Base-by-base conservation (phyloP, 2,888 invertebrate genomes). In the Heliothis peltigera region DNA sequence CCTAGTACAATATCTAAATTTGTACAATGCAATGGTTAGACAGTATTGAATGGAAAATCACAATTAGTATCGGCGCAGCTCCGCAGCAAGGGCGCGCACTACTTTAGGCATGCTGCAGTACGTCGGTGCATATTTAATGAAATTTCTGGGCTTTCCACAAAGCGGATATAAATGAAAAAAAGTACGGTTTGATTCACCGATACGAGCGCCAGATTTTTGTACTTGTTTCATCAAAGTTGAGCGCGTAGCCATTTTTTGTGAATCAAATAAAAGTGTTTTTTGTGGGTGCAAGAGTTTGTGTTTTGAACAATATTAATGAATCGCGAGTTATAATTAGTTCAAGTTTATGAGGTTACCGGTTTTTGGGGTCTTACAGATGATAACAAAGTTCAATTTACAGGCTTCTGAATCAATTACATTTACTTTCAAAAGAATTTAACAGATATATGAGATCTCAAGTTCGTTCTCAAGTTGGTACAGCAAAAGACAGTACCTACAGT, bases 61-160 rank as follows among this genome's bases (percentile, higher is more conserved):
- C 63, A 66, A 58, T 74, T 81, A 58, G 73, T 78, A 80, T 73
- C 64, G 79, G 71, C 79, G 64, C 80, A 80, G 73, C 79, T 70
- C 64, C 58, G 67, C n/a, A 60, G 71, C 71, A 75, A 76, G 75
- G 77, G 81, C 25, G 79, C 71, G 64, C 66, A 75, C 62, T 81
- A 79, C 77, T 79, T 68, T 76, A 63, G 67, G 61, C 55, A 81
- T 72, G 73, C 64, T 72, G 71, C 66, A 79, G 65, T 71, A 62
- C 55, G 66, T 53, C 74, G 77, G 77, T 81, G 82, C 80, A 79
- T 79, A 91, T 88, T 91, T 91, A 91, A 92, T 92, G 89, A 91
- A 92, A 92, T 92, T 89, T 91, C 88, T 87, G 87, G 87, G 91
- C 87, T 91, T 87, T 89, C 89, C 91, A 87, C 91, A 89, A 89